phyloP scores from a whole-genome alignment of 2,888 invertebrate genomes.

The Diarsia dahlii region DNA sequence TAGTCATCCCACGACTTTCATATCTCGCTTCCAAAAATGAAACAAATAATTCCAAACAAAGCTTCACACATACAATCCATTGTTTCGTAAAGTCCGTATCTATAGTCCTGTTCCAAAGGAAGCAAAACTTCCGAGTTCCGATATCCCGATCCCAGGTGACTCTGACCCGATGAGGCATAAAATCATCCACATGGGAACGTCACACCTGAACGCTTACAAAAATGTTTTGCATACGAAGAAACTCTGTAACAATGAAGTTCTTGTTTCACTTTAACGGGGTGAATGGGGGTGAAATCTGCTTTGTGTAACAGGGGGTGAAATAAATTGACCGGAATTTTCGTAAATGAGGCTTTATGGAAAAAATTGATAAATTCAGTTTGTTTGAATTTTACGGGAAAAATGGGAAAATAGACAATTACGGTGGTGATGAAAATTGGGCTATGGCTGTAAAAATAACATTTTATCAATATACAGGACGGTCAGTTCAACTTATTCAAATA shows the following conservation, averaged over 20 bases:
- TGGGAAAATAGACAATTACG: neutral
- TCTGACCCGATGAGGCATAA: conserved; percentile 62
- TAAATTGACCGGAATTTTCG: conserved; percentile 57
- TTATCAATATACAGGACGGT: neutral
- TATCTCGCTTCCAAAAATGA: conserved; percentile 2
- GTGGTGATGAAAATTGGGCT: neutral
- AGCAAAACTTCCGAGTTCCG: conserved; percentile 52
- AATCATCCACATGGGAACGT: conserved; percentile 64
- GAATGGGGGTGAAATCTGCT: conserved; percentile 33
- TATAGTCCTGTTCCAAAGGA: conserved; percentile 54
- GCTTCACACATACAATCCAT: neutral
- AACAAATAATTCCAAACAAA: conserved; percentile 31
- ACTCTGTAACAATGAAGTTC: conserved; percentile 49
- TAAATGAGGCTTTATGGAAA: conserved; percentile 36
- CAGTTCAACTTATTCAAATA: neutral
- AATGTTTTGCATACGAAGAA: conserved; percentile 64
- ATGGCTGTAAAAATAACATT: neutral
- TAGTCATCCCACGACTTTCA: neutral
- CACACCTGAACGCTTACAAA: conserved; percentile 65
- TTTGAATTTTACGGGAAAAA: conserved; percentile 16
- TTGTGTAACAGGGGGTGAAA: conserved; percentile 37
- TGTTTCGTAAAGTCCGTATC: conserved; percentile 29
- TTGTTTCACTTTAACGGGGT: conserved; percentile 51
- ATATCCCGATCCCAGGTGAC: conserved; percentile 56
- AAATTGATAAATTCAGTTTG: conserved; percentile 33